phyloP scores from a whole-genome alignment of 2,888 invertebrate genomes.

The Ferrisia virgata region DNA sequence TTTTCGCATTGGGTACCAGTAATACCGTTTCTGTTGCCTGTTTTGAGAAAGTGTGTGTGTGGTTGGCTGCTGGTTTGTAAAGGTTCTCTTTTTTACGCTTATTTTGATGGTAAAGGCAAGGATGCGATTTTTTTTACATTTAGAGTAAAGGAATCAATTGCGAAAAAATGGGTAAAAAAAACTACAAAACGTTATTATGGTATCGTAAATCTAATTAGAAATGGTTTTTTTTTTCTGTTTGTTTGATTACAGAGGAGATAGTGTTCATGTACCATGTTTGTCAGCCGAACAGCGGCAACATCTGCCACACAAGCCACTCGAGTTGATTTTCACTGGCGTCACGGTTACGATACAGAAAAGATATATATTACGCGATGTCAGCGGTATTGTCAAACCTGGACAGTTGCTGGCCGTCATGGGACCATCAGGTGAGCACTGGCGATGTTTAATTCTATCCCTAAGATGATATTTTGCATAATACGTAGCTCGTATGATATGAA shows the following conservation, averaged over 20 bases:
- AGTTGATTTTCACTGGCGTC: constrained; percentile 65
- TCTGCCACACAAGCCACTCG: constrained; percentile 57
- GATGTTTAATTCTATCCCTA: neutral
- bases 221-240: neutral
- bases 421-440: constrained; percentile 63
- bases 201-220: neutral
- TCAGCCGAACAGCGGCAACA: constrained; percentile 48
- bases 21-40: too few species aligned
- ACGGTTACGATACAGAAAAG: constrained; percentile 59
- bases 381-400: constrained; percentile 71
- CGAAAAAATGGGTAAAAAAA: neutral
- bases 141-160: neutral
- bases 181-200: neutral
- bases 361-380: constrained; percentile 66
- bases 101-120: neutral
- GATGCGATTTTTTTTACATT: neutral
- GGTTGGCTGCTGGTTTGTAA: neutral
- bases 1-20: neutral
- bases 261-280: constrained; percentile 52
- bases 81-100: neutral
- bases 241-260: constrained; percentile 59
- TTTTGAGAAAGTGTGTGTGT: too few species aligned
- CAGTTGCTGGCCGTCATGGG: constrained; percentile 79
- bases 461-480: too few species aligned
- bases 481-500: neutral